Base-by-base conservation (phyloP, 2,888 invertebrate species). In the Onchidella celtica region DNA sequence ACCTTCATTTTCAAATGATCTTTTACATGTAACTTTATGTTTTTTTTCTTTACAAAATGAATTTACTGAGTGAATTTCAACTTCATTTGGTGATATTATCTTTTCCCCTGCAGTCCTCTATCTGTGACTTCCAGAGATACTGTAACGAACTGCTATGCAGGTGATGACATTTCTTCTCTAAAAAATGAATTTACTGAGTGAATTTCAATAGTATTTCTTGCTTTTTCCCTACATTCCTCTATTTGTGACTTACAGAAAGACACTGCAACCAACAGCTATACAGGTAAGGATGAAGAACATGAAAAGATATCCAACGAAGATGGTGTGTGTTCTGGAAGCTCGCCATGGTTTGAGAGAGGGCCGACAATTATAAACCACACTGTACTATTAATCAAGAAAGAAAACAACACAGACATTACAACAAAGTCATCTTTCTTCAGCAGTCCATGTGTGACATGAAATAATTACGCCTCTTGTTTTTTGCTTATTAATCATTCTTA, bases 301-400 rank as follows among this genome's bases (percentile, higher is more conserved):
- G 76, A 93, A 91, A 4, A 92, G 87, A 83, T 92, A 89, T 3
- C 85, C 88, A 38, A 93, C 94, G 86, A 96, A 95, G 79, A 96
- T 95, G 0, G 97, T 97, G 90, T 96, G 95, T 0, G 96, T 96
- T 90, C 96, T 96, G 21, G 96, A 95, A 1, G 96, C 96, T 77
- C 95, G 92, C 96, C 96, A 96, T 0, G 95, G 94, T 85, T 94
- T 95, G 6, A 94, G 94, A 0, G 96, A 95, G 14, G 96, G 96
- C 89, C 95, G 95, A 89, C 96, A 96, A 84, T 95, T 95, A 81
- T 95, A 93, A 78, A 95, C 88, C 0, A 96, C 95, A 81, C 95
- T 95, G 81, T 94, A 93, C 88, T 93, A 86, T 21, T 89, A 88
- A 68, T n/a, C 11, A 73, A 69, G 27, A 38, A 11, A 47, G 24